A percentile compares a stretch with the other conserved stretches of the same genome.
phyloP scores from a whole-genome alignment of 2,797 vertebrate genomes.

The Euphonia xanthogaster region DNA sequence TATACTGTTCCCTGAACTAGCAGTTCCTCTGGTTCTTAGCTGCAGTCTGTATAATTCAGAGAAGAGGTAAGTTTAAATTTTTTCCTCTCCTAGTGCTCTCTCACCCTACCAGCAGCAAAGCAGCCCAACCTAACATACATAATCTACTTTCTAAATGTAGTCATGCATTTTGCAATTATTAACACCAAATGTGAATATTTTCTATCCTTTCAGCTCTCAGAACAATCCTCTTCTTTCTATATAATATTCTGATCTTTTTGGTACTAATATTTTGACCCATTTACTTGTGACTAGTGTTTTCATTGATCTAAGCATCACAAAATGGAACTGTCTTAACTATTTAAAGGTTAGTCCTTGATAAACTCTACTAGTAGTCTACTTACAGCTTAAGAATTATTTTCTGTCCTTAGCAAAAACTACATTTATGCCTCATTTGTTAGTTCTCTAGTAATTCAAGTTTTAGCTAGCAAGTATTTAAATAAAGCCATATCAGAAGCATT shows the following conservation, averaged over 20 bases:
- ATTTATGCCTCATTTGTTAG: background rate
- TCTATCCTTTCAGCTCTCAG: background rate
- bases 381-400: background rate
- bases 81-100: background rate
- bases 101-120: background rate
- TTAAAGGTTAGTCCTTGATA: background rate
- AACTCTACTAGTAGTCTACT: background rate
- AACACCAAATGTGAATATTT: background rate
- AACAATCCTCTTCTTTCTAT: background rate
- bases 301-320: background rate
- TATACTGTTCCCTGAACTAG: background rate
- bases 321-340: background rate
- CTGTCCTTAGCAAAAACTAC: background rate
- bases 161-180: background rate
- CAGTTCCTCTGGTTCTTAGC: background rate
- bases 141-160: background rate
- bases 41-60: background rate
- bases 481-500: background rate
- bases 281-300: background rate
- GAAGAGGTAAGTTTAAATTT: background rate
- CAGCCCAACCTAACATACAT: background rate
- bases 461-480: background rate
- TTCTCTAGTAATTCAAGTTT: background rate
- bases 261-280: background rate
- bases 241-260: background rate